These are phyloP conservation scores for Mirounga angustirostris DNA, from an alignment of 2,113 vertebrate genomes.

Conservation along the genomic window DNA sequence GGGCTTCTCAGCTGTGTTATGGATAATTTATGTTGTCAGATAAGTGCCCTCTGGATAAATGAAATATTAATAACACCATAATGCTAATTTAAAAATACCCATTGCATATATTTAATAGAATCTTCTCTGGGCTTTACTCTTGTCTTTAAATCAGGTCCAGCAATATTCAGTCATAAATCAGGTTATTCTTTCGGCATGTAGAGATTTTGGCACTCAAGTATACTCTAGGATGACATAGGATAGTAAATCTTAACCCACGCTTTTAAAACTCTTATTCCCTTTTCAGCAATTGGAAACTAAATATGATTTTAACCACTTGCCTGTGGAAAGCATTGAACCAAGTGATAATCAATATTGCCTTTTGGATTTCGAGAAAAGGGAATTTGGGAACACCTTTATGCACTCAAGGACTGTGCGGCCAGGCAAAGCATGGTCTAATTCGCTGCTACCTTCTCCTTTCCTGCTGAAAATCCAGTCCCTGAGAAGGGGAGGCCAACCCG, in stretches of 20 bases:
- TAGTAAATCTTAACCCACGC: not conserved
- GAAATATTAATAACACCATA: slow-evolving; percentile 41
- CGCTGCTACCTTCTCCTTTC: rapidly evolving
- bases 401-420: not conserved
- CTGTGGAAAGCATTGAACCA: not conserved
- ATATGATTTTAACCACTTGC: not conserved
- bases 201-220: not conserved
- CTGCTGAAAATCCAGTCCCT: rapidly evolving
- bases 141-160: slow-evolving; percentile 27
- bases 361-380: not conserved
- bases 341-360: not conserved
- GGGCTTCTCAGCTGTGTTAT: slow-evolving; percentile 23
- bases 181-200: not conserved
- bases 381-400: not conserved
- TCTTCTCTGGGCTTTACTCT: not conserved
- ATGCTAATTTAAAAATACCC: slow-evolving; percentile 47
- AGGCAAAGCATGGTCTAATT: rapidly evolving
- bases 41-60: slow-evolving; percentile 59
- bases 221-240: not conserved
- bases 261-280: not conserved
- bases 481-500: rapidly evolving
- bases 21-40: slow-evolving; percentile 55
- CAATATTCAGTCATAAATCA: not conserved
- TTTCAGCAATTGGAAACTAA: not conserved
- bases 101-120: not conserved